Base-by-base conservation (phyloP, 2,888 invertebrate genomes). In the Phaonia tiefii region DNA sequence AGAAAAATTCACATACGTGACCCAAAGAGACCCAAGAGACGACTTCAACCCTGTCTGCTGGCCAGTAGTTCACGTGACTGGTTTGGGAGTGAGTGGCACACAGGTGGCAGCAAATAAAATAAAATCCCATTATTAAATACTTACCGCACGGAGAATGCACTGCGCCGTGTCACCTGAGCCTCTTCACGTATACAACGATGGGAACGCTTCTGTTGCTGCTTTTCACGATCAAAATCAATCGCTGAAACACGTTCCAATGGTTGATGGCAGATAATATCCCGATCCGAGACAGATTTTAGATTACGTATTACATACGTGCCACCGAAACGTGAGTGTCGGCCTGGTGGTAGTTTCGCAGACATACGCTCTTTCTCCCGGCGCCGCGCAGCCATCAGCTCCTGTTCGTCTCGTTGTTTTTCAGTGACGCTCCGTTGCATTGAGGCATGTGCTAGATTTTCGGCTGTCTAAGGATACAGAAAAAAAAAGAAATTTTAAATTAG, bases 241-340 rank as follows among this genome's bases (percentile, higher is more conserved):
- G 94, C 93, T 49, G 95, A 93, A 76, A 96, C 93, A 88, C 95
- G 95, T 86, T 94, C 94, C 71, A 97, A 91, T 1, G 97, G 95
- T 89, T 97, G 97, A 89, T 98, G 96, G 88, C 95, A 96, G 86
- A 99, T 96, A 79, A 97, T 92, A 87, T 98, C 96, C 86, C 95
- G 95, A 83, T 97, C 95, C 84, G 96, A 95, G 87, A 98, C 95
- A 22, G 98, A 97, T 91, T 98, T 98, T 93, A 99, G 94, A 89
- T 98, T 97, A 89, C 96, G 94, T 17, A 99, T 94, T 0, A 96
- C 95, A 91, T 95, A 99, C 8, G 98, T 98, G 67, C 99, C 98
- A 39, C 98, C 97, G 89, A 99, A 99, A 83, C 96, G 93, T 0
- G 98, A 97, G 91, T 98, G 98, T 85, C 98, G 87, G 0, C 89